Evolutionary conservation across 1,140 invertebrate species (phyloP).

Genomic region (Drosophila seguyi): DNA sequence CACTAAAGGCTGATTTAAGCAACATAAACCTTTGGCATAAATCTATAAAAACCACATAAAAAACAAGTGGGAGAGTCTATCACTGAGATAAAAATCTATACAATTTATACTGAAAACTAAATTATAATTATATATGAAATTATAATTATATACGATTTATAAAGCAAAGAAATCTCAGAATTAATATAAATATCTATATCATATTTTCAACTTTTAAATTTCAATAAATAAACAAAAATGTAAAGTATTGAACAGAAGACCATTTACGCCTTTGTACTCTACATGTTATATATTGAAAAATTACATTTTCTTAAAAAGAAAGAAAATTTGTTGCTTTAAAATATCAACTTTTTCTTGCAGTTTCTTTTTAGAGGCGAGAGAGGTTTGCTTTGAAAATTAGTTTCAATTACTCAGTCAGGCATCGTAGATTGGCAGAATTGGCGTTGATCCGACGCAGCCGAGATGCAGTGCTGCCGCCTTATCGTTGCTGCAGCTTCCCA

Average conservation of each 20-base stretch:
- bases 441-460: slow-evolving; percentile 35
- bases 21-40: slow-evolving; percentile 25
- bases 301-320: background rate
- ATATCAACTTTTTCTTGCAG: background rate
- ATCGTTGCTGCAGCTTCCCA: background rate
- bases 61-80: background rate
- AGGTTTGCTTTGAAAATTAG: slow-evolving; percentile 75
- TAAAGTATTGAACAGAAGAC: background rate
- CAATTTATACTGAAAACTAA: no score
- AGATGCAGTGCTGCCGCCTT: slow-evolving; percentile 17
- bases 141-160: no score
- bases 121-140: no score
- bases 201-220: no score
- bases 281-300: background rate
- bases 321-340: background rate
- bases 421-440: slow-evolving; percentile 57
- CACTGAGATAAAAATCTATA: no score
- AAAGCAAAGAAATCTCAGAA: no score
- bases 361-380: slow-evolving; percentile 25
- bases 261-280: background rate
- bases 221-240: no score
- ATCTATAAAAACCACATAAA: slow-evolving; percentile 32
- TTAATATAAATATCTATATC: no score
- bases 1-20: slow-evolving; percentile 18
- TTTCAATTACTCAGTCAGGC: slow-evolving; percentile 66